Base-by-base conservation (phyloP, 2,113 vertebrate species). In the Cygnus atratus region DNA sequence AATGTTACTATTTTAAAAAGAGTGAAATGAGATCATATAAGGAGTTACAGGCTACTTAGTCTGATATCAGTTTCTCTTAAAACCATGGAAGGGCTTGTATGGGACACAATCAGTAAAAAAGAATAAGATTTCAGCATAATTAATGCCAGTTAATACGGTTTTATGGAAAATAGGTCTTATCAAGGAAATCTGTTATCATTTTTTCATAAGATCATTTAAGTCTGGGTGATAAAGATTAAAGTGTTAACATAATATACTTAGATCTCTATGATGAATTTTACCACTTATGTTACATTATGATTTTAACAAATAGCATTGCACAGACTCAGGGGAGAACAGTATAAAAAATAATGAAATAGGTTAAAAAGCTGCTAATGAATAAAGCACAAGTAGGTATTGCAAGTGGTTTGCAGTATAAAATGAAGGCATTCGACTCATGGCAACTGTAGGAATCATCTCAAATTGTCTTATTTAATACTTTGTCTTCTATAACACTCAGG, bases 131-230 rank as follows among this genome's bases (percentile, higher is more conserved):
- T 87, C 68, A 92, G 22, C 70, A 89, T 82, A 84, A 88, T 82
- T 84, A 68, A 91, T 82, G 48, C 3, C 54, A 19, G 20, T 65
- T 88, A 78, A 55, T 68, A 24, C 0, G 15, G 17, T n/a, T 68
- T 87, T 89, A 84, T 91, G 62, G 54, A 89, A 95, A 93, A 79
- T 0, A 68, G 29, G 20, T 62, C 13, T 95, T 93, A 93, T 87
- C 68, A 76, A 68, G 66, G 84, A 91, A 75, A 73, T 57, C 13
- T 78, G 33, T n/a, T 67, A 88, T 59, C 13, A 58, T 61, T 84
- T 68, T 90, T 87, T 84, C 9, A 3, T 79, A 57, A 84, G 43
- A 93, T 76, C 65, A 48, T 58, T 66, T 88, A 75, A 72, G 26
- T 65, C 37, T 87, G 29, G 7, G 11, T 79, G 70, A 91, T 84